Evolutionary conservation across 2,797 vertebrate species (phyloP).

Genomic region (Anabas testudineus): DNA sequence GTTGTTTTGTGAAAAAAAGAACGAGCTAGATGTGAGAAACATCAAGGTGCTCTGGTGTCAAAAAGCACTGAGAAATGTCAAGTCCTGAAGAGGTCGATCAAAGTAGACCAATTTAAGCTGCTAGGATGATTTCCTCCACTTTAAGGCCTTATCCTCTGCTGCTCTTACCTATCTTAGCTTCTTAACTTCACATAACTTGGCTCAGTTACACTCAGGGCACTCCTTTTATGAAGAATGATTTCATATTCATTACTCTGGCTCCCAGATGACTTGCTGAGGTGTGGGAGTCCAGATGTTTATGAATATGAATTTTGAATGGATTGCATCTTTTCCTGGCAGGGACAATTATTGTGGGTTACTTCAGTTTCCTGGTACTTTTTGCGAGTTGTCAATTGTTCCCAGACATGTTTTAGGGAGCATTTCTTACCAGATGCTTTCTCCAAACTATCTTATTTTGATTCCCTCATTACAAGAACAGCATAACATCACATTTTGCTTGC

Average conservation of each 20-base stretch:
- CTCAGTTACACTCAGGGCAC: slow-evolving; percentile 57
- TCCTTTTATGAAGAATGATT: slow-evolving; percentile 70
- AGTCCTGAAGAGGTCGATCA: slow-evolving; percentile 54
- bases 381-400: slow-evolving; percentile 65
- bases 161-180: slow-evolving; percentile 43
- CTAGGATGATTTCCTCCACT: slow-evolving; percentile 62
- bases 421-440: slow-evolving; percentile 21
- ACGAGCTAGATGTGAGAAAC: slow-evolving; percentile 27
- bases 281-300: slow-evolving; percentile 82
- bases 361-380: slow-evolving; percentile 59
- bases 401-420: slow-evolving; percentile 46
- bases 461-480: slow-evolving; percentile 17
- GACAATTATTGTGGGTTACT: slow-evolving; percentile 71
- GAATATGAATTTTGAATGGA: slow-evolving; percentile 80
- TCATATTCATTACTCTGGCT: slow-evolving; percentile 76
- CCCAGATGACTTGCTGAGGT: slow-evolving; percentile 79
- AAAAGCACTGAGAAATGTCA: slow-evolving; percentile 44
- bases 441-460: slow-evolving; percentile 25
- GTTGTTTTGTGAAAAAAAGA: slow-evolving; percentile 1
- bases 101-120: slow-evolving; percentile 58
- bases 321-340: slow-evolving; percentile 75
- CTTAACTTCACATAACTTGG: slow-evolving; percentile 37
- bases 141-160: slow-evolving; percentile 51
- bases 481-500: slow-evolving; percentile 24
- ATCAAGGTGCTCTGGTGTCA: slow-evolving; percentile 49